Evolutionary conservation across 2,888 invertebrate genomes (phyloP).

Genomic region (Cecidostiba fungosa): DNA sequence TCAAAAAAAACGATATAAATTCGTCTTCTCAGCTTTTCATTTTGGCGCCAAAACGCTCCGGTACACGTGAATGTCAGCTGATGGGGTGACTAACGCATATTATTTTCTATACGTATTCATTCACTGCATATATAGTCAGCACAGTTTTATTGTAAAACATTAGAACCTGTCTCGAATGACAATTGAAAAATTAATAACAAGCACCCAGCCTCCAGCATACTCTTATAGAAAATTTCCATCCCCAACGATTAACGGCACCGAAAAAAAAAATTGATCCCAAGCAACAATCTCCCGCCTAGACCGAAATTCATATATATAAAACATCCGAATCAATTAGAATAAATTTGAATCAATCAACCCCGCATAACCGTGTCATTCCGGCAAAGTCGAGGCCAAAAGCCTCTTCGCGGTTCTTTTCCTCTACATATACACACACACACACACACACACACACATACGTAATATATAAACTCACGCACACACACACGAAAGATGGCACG

Average conservation of each 20-base stretch:
- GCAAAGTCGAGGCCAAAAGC: constrained; percentile 44
- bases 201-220: background rate
- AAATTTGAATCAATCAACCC: constrained; percentile 45
- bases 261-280: background rate
- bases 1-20: no score
- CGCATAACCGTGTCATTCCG: constrained; percentile 13
- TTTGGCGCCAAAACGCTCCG: no score
- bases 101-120: no score
- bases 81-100: no score
- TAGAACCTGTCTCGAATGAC: background rate
- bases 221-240: background rate
- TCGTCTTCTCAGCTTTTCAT: no score
- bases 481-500: constrained; percentile 41
- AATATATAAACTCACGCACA: background rate
- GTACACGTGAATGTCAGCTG: no score
- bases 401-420: constrained; percentile 41
- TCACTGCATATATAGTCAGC: no score
- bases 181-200: background rate
- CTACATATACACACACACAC: background rate
- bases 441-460: background rate
- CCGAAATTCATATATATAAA: constrained; percentile 30
- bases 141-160: background rate
- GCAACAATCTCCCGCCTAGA: constrained; percentile 18
- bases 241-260: background rate
- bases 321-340: constrained; percentile 42